Base-by-base conservation (phyloP, 2,797 vertebrate species). In the Chloroceryle amazona region DNA sequence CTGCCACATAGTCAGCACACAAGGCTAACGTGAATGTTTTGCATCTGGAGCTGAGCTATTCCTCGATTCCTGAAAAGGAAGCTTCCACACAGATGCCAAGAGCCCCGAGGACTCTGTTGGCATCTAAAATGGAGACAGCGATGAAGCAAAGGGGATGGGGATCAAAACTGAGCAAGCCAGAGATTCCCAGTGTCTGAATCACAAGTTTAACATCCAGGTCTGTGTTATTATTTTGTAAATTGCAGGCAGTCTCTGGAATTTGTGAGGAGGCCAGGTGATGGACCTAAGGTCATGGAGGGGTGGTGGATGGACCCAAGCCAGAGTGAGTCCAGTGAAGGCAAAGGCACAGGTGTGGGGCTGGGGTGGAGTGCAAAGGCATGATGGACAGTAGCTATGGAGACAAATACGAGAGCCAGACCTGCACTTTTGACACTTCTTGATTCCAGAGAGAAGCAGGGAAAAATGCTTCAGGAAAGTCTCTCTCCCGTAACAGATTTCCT, bases 211-310 rank as follows among this genome's bases (percentile, higher is more conserved):
- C 22, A 31, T 31, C 26, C 41, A 78, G 31, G 21, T 73, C 33
- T 93, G 35, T 1, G 0, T 17, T 81, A 28, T 31, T 65, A 17
- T 65, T 90, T 66, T 57, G 33, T 44, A 52, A 70, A 66, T 57
- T 4, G 1, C 25, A 47, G 31, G 11, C 28, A 78, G 26, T 20
- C 29, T 51, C 41, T 33, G 55, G 44, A 37, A 62, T 51, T 18
- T 39, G 22, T 41, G 29, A 61, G 26, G 31, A 80, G 41, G 20
- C 23, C 31, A 15, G 25, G 28, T 37, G 22, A 10, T 29, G 22
- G 25, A 26, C 10, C 6, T 0, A 1, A 39, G 39, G 10, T 25
- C 12, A 2, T 29, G 18, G n/a, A 39, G 8, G 10, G 6, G 9
- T 31, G 46, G 23, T 54, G 22, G 21, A n/a, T 68, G 41, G n/a